Evolutionary conservation across 2,113 vertebrate species (phyloP), one percentile per base, ranked within the genome.

Genomic region (Meles meles): DNA sequence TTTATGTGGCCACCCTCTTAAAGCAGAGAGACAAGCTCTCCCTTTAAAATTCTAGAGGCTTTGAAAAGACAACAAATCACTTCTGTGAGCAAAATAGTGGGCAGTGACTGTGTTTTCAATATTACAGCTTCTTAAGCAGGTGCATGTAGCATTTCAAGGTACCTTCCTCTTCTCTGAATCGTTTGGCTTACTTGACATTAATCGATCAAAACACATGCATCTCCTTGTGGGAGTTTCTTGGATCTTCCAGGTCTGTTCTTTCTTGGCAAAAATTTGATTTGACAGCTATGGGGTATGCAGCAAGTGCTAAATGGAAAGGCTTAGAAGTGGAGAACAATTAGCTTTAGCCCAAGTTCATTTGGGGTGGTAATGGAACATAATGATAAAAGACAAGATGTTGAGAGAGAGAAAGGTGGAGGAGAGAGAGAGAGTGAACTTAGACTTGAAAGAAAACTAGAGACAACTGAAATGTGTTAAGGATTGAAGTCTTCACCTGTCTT

Each of bases 401-500:
- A 20, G 31, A 84, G 42, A 71, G n/a, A n/a, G 52, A 10, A 67
- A 14, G 74, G 7, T 47, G 74, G 31, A 59, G 44, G 20, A 63
- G 18, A 90, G 13, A 61, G 18, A 90, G 20, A 89, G 18, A 61
- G 37, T 31, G 17, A 63, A 11, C 37, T 72, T 71, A 61, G 12
- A 39, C 55, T 37, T 47, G 93, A 93, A 76, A 49, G 72, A 98
- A 98, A 98, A 93, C 52, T 77, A 97, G 89, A 95, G 67, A 93
- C 67, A 96, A 97, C 81, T 96, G 97, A 98, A 96, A 92, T 82
- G 92, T 88, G 96, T 93, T 94, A 97, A 95, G 88, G 42, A 65
- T 82, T 5, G 31, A 97, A 91, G 91, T 98, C 97, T 97, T 98
- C 86, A 96, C 96, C 94, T 98, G 23, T 98, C 77, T 98, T 96